Conservation (phyloP, 2,113 vertebrate species). For the Microcebus lehilahytsara region DNA sequence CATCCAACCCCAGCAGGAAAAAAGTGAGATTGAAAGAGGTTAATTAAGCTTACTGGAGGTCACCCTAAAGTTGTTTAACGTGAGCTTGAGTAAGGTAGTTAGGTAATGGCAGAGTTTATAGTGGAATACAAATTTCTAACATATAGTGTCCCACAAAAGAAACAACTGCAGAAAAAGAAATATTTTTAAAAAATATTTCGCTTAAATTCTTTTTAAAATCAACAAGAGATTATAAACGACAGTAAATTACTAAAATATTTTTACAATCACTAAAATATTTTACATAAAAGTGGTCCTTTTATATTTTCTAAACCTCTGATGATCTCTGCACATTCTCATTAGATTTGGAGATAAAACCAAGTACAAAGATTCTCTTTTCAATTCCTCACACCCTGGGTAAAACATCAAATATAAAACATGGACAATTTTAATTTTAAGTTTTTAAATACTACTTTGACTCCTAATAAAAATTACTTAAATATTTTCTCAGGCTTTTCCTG, state of each 20-base stretch:
- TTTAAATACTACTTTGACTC: not conserved
- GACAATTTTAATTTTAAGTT: not conserved
- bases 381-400: not conserved
- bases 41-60: constrained; percentile 61
- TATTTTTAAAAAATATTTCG: not conserved
- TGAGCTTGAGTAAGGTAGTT: constrained; percentile 28
- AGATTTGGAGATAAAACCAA: not conserved
- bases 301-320: constrained; percentile 30
- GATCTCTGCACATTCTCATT: not conserved
- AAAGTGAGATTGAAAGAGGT: constrained; percentile 25
- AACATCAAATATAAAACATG: not conserved
- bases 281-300: not conserved
- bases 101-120: not conserved
- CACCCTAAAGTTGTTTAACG: constrained; percentile 44
- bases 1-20: constrained; percentile 13
- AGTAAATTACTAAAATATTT: not conserved
- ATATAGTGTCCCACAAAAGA: not conserved
- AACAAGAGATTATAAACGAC: not conserved
- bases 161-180: not conserved
- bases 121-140: constrained; percentile 7
- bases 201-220: constrained; percentile 36
- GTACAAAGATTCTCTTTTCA: not conserved
- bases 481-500: not conserved
- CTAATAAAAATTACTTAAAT: not conserved
- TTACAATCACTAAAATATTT: constrained; percentile 32